Evolutionary conservation across 2,888 invertebrate genomes (phyloP), one percentile per base, ranked within the genome.

Genomic region (Acleris emargana): DNA sequence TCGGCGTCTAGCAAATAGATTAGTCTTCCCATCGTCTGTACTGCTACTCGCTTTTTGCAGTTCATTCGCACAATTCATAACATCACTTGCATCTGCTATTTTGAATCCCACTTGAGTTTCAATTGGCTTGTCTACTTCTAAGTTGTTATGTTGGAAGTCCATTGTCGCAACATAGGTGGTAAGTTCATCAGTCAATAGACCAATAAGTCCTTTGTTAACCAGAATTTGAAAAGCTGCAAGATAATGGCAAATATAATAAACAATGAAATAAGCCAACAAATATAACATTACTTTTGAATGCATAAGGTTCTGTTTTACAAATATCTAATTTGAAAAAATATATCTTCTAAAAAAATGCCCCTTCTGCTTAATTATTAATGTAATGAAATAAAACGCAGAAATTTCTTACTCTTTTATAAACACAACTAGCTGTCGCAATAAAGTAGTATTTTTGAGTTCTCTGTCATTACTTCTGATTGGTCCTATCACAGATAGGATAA

Each of bases 201-300:
- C 79, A 22, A 93, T 84, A 4, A 93, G 84, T 1, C 93, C 93
- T 76, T 89, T 90, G 67, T 87, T 87, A 7, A 92, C 84, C 7
- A 93, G 80, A 61, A 92, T 88, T 83, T 92, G 91, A 70, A 93
- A 91, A 70, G 91, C 93, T 91, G 78, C 18, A 81, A 83, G 50
- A 60, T 45, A 51, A 67, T 53, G 17, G 17, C 25, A 3, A 25
- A 5, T 13, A 55, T 55, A 43, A 55, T n/a, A 22, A 42, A 52
- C 20, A 22, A 52, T 52, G 38, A 38, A 38, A 13, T 1, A 13
- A 38, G 11, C 11, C 0, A 38, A 6, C 1, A 11, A 2, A 13
- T 32, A 13, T 32, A 3, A 11, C 32, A 11, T 32, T 38, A 1
- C 4, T 0, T 32, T 32, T 0, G 2, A 9, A 38, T 13, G 38